Conservation (phyloP, 2,888 invertebrate species). For the Microplitis deprimator region DNA sequence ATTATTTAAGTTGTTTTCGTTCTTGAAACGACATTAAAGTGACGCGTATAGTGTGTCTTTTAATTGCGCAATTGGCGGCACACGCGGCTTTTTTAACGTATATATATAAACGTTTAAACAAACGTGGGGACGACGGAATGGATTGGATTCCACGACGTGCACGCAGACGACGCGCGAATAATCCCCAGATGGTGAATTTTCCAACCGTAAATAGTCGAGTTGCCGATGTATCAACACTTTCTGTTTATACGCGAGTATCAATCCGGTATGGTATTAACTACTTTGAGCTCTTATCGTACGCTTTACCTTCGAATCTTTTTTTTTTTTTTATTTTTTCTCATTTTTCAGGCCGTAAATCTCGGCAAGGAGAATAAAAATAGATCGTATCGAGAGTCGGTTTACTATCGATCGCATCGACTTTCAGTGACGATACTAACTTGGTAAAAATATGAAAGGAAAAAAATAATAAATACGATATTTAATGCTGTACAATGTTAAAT, state of each 20-base stretch:
- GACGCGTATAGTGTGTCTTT: conserved; percentile 20
- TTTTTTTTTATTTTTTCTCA: conserved; percentile 20
- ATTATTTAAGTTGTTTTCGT: conserved; percentile 29
- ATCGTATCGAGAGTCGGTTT: conserved; percentile 8
- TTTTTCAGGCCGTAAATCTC: conserved; percentile 27
- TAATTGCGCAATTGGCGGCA: conserved; percentile 39
- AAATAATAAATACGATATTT: neutral
- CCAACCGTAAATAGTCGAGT: conserved; percentile 58
- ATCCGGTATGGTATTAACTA: conserved; percentile 31
- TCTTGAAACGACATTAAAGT: conserved; percentile 1
- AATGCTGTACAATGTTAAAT: neutral
- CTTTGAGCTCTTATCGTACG: conserved; percentile 20
- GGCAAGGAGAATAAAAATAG: conserved; percentile 15
- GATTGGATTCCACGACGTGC: conserved; percentile 46
- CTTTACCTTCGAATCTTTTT: conserved; percentile 20
- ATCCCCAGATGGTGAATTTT: conserved; percentile 60
- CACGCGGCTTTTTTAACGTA: conserved; percentile 43
- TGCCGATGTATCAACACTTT: conserved; percentile 55
- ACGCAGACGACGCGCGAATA: conserved; percentile 39
- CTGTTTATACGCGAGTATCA: conserved; percentile 36
- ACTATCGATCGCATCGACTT: conserved; percentile 12
- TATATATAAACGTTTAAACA: conserved; percentile 37
- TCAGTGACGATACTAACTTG: neutral
- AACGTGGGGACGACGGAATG: conserved; percentile 36
- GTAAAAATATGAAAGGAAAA: neutral